Evolutionary conservation across 2,797 vertebrate genomes (phyloP).

Genomic region (Danio tinwini): DNA sequence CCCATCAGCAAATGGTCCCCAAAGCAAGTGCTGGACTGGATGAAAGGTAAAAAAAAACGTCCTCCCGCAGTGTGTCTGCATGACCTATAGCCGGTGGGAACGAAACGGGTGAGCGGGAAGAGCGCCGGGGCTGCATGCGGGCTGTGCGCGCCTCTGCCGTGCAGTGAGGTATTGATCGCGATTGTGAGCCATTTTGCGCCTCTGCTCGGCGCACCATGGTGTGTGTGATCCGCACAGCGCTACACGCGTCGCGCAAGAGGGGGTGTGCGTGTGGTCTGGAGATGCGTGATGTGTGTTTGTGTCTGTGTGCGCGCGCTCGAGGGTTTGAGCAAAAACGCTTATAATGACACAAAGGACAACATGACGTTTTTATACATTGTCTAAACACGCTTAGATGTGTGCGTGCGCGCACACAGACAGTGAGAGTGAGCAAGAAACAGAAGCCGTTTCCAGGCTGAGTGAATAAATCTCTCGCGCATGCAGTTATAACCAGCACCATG

Average conservation of each 20-base stretch:
- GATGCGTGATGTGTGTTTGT: constrained; percentile 34
- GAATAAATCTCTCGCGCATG: constrained; percentile 26
- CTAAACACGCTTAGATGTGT: constrained; percentile 2
- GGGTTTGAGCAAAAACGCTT: constrained; percentile 42
- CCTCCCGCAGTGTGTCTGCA: neutral
- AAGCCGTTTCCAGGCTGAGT: constrained; percentile 10
- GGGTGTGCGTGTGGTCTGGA: constrained; percentile 48
- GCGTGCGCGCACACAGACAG: neutral
- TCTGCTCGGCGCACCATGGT: constrained; percentile 47
- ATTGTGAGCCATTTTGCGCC: constrained; percentile 58
- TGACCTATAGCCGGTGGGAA: constrained; percentile 27
- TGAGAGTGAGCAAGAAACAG: neutral
- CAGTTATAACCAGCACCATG: constrained; percentile 51
- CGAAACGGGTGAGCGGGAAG: constrained; percentile 1
- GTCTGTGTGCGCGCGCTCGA: constrained; percentile 21
- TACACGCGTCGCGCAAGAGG: constrained; percentile 49
- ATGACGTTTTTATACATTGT: neutral
- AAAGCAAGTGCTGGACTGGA: constrained; percentile 84
- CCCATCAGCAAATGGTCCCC: constrained; percentile 83
- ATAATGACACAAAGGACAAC: constrained; percentile 37
- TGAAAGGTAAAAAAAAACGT: constrained; percentile 77
- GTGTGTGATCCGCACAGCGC: constrained; percentile 56
- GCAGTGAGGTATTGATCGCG: constrained; percentile 54
- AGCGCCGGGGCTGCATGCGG: neutral
- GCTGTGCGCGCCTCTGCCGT: neutral